Percentiles rank a stretch among this genome's conserved stretches.
phyloP scores from a whole-genome alignment of 2,113 vertebrate species.

The Chiloscyllium plagiosum region DNA sequence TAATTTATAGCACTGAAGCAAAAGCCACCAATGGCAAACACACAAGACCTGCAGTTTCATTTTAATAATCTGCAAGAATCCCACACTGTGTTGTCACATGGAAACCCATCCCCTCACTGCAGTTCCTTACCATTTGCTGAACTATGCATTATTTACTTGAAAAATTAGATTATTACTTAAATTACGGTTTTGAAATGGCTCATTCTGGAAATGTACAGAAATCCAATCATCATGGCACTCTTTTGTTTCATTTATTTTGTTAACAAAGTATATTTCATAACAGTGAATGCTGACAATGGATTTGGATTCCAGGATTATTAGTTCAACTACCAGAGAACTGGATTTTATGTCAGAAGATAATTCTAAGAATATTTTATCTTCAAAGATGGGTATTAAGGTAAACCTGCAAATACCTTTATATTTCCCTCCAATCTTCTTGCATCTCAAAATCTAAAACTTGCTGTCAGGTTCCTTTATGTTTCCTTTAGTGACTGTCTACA shows the following conservation, averaged over 20 bases:
- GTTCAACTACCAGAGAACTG: neutral
- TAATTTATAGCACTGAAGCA: too few relatives aligned
- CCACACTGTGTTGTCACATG: neutral
- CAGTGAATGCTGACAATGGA: neutral
- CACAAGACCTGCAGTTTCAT: too few relatives aligned
- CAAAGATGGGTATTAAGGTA: neutral
- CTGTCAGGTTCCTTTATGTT: neutral
- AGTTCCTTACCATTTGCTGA: neutral
- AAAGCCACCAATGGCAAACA: too few relatives aligned
- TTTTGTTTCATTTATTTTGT: neutral
- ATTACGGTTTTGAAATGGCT: neutral
- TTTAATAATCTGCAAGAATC: too few relatives aligned
- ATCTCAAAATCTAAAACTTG: neutral
- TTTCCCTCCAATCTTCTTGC: neutral
- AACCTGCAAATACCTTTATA: neutral
- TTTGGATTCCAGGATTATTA: neutral
- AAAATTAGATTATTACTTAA: neutral
- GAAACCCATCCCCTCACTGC: neutral
- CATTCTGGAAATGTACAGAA: neutral
- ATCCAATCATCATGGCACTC: neutral
- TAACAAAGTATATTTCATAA: neutral
- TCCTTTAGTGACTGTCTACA: neutral
- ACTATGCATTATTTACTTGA: neutral
- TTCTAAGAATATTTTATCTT: neutral
- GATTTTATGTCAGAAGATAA: neutral